A percentile compares a stretch with the other conserved stretches of the same genome.
Evolutionary conservation across 2,888 invertebrate genomes (phyloP).

Genomic region (Lagria hirta): DNA sequence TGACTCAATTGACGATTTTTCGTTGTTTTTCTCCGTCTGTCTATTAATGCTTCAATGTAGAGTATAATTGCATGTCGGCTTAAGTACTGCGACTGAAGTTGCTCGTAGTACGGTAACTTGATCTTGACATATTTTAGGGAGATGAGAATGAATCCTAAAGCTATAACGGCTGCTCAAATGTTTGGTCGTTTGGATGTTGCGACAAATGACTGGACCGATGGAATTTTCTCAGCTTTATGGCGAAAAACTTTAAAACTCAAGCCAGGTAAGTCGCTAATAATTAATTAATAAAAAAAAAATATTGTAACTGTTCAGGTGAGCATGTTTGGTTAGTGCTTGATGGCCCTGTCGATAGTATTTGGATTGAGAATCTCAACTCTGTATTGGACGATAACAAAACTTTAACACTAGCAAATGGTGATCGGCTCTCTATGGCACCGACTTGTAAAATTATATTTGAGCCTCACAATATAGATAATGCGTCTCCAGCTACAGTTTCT

Average conservation of each 20-base stretch:
- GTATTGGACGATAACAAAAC: constrained; percentile 97
- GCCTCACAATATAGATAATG: constrained; percentile 96
- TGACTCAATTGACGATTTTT: no score
- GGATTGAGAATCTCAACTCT: constrained; percentile 98
- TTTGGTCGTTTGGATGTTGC: constrained; percentile 95
- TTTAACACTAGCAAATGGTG: constrained; percentile 91
- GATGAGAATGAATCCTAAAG: constrained; percentile 98
- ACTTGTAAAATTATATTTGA: constrained; percentile 96
- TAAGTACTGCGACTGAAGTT: no score
- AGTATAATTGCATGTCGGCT: no score
- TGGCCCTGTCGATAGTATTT: constrained; percentile 96
- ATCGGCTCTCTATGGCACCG: constrained; percentile 90
- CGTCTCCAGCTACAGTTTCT: constrained; percentile 95
- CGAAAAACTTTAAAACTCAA: constrained; percentile 89
- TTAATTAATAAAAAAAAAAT: not conserved
- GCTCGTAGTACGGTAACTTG: no score
- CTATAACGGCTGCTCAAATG: constrained; percentile 97
- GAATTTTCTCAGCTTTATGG: constrained; percentile 96
- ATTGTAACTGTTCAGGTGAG: constrained; percentile 66
- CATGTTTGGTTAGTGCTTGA: constrained; percentile 93
- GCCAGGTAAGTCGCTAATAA: constrained; percentile 56
- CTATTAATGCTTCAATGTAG: no score
- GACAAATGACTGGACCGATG: constrained; percentile 98
- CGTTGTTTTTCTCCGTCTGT: no score
- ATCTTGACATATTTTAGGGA: constrained; percentile 64